phyloP scores from a whole-genome alignment of 2,113 vertebrate genomes.

The Xyliphius kryptos region DNA sequence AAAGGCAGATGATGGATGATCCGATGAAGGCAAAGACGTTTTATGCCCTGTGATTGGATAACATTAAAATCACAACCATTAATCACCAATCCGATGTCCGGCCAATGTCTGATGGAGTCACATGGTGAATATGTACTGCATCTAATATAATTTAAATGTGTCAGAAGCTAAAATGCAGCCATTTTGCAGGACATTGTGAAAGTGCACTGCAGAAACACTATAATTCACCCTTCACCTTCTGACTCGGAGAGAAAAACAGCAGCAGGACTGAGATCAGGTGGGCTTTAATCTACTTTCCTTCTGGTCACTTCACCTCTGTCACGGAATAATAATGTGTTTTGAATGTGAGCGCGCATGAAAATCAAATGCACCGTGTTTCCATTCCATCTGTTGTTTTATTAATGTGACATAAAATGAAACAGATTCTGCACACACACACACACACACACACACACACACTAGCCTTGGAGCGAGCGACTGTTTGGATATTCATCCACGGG shows the following conservation, averaged over 20 bases:
- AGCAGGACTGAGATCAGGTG: neutral
- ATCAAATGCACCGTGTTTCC: constrained; percentile 2
- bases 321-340: neutral
- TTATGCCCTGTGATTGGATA: neutral
- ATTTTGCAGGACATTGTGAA: neutral
- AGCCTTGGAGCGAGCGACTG: neutral
- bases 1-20: neutral
- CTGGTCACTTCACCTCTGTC: neutral
- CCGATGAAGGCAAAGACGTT: neutral
- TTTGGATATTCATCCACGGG: neutral
- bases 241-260: neutral
- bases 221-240: constrained; percentile 1
- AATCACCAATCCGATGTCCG: neutral
- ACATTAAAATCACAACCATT: neutral
- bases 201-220: neutral
- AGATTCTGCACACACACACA: no score
- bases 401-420: neutral
- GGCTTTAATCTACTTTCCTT: neutral
- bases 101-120: neutral
- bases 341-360: neutral
- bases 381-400: constrained; percentile 3
- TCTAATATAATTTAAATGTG: neutral
- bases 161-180: neutral
- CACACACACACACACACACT: no score
- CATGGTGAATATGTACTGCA: neutral